Percentiles rank a stretch among this genome's conserved stretches.
These are phyloP conservation scores for Neoscelio sp. DNA, from an alignment of 2,888 invertebrate genomes.

Conservation along the genomic window DNA sequence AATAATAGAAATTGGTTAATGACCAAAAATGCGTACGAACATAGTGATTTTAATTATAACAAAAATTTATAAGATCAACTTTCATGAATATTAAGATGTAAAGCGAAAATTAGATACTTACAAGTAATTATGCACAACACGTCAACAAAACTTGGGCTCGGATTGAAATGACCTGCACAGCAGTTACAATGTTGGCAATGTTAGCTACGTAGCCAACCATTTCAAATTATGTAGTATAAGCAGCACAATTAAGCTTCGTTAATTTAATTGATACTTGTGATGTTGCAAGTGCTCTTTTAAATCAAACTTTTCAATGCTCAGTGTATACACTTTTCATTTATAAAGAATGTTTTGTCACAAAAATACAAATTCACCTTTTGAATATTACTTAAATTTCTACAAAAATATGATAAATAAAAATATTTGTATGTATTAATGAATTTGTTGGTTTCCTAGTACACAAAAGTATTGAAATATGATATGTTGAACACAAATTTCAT, in stretches of 20 bases:
- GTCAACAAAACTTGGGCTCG: slow-evolving; percentile 16
- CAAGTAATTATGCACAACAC: slow-evolving; percentile 21
- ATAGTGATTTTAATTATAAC: background rate
- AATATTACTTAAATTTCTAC: too few species aligned
- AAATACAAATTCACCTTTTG: too few species aligned
- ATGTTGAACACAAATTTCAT: too few species aligned
- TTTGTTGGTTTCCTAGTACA: too few species aligned
- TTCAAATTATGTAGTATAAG: slow-evolving; percentile 2
- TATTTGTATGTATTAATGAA: too few species aligned
- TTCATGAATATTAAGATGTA: slow-evolving; percentile 34
- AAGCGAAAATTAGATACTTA: slow-evolving; percentile 26
- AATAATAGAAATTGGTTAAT: too few species aligned
- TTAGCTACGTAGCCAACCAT: background rate
- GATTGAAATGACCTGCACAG: slow-evolving; percentile 12
- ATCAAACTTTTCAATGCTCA: background rate
- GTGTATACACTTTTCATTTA: too few species aligned
- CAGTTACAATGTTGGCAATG: slow-evolving; percentile 7
- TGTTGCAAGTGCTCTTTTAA: background rate
- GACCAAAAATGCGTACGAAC: background rate
- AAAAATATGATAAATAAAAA: too few species aligned
- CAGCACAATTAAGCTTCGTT: background rate
- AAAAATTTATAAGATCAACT: slow-evolving; percentile 12
- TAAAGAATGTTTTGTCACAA: too few species aligned
- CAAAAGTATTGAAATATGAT: too few species aligned
- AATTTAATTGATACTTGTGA: slow-evolving; percentile 3